Percentiles rank a stretch among this genome's conserved stretches.
Evolutionary conservation across 37 sponge, comb jelly and placozoan genomes (phyloP).

Genomic region (Halichondria panicea): DNA sequence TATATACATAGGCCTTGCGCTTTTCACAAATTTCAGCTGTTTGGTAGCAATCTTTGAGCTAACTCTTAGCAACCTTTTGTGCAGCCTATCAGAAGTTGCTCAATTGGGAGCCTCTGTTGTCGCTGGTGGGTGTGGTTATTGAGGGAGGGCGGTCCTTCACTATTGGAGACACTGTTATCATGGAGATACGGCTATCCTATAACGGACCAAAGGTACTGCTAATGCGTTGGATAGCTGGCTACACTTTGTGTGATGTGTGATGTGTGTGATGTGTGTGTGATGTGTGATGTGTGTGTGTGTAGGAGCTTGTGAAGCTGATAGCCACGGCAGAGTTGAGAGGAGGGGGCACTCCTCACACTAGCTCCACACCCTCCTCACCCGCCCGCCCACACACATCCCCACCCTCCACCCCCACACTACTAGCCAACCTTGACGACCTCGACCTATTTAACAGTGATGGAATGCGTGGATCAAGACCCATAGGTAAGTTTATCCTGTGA

Average conservation of each 20-base stretch:
- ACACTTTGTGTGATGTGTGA: too few species aligned
- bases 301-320: not conserved
- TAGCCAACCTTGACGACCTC: conserved; percentile 29
- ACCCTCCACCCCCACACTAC: not conserved
- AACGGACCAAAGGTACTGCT: conserved; percentile 57
- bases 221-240: too few species aligned
- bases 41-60: not conserved
- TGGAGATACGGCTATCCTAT: conserved; percentile 13
- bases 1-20: too few species aligned
- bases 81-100: conserved; percentile 60
- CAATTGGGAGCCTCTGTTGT: conserved; percentile 56
- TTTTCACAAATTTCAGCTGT: too few species aligned
- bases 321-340: not conserved
- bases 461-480: conserved; percentile 21
- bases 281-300: not conserved
- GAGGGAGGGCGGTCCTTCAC: not conserved
- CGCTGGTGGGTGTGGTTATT: conserved; percentile 3
- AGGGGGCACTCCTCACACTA: not conserved
- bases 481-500: conserved; percentile 23
- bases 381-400: not conserved
- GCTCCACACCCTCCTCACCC: not conserved
- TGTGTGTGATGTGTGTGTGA: not conserved
- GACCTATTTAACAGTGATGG: conserved; percentile 11
- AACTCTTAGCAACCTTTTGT: too few species aligned
- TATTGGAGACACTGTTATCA: not conserved